Base-by-base conservation (phyloP, 2,888 invertebrate genomes). In the Troides oblongomaculatus region DNA sequence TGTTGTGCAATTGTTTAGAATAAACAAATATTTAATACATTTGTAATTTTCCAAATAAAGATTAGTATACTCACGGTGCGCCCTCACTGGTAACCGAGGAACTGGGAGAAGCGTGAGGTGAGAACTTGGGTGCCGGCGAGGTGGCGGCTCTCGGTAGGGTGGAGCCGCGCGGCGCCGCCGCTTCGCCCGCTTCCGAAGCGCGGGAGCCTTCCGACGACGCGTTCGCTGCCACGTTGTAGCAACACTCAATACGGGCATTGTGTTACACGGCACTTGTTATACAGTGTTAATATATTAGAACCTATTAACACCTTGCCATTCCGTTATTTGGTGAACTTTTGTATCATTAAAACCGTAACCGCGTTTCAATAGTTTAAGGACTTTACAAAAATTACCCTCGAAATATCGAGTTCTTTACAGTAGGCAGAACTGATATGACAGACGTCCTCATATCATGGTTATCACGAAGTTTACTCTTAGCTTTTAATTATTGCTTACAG, bases 41-140 rank as follows among this genome's bases (percentile, higher is more conserved):
- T 30, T 30, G 30, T 30, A 30, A 53, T 53, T 53, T 53, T 53
- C 18, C n/a, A n/a, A 46, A 14, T 46, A 2, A 14, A 46, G 14
- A 39, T 7, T 1, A 14, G 12, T 46, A 46, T 46, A 62, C 90
- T 89, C 77, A 94, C 94, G 95, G 95, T 69, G 94, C 95, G 74
- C 96, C 96, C 79, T 97, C 97, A 79, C 97, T 97, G 53, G 97
- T 97, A 68, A 97, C 97, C 68, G 97, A 97, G 74, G 97, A 97
- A 81, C 96, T 97, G 74, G 97, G 97, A 75, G 97, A 97, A 65
- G 96, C 97, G 78, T 97, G 96, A 56, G 96, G 96, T 69, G 96
- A 96, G 87, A 95, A 96, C 89, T 96, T 96, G 73, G 88, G 91
- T 57, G 89, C 87, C 2, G 90, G 90, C 30, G 89, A 89, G 0